Evolutionary conservation across 1,140 invertebrate genomes (phyloP), one percentile per base, ranked within the genome.

Genomic region (Monomorium pharaonis): DNA sequence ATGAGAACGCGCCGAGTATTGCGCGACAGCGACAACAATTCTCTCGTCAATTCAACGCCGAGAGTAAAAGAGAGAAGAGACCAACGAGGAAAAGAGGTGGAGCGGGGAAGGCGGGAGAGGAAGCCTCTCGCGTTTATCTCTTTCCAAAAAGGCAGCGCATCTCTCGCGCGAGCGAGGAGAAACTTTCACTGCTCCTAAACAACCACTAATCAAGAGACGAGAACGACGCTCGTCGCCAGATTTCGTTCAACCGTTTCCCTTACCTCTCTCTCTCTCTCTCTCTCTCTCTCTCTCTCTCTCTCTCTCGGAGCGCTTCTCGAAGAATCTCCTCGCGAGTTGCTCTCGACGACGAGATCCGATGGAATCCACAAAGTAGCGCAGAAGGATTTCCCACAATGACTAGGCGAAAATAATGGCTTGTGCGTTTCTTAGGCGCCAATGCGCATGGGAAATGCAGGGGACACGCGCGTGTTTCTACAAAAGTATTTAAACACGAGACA

Each of bases 101-200:
- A n/a, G 24, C 3, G 42, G 30, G 42, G 1, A n/a, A 33, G 7
- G n/a, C 62, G 70, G 16, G 47, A 74, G 62, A 80, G n/a, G 27
- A 67, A 56, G 76, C n/a, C 54, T 37, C 37, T 37, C 37, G 21
- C 16, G 18, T 72, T 65, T 83, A 74, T 83, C 27, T 83, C 78
- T 72, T 83, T 83, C 67, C 78, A 54, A 83, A 72, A 83, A 83
- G 67, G 67, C 56, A 74, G 78, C 37, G 67, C 78, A 83, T 83
- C 78, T 72, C 37, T 16, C 37, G 58, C 37, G 58, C 51, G 24
- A 63, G 77, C 37, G 67, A 37, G 4, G 51, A 47, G 67, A 47
- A 83, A 83, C 67, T 83, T 83, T 83, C 78, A 83, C 78, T 83
- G 67, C 37, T 83, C 67, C 42, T 83, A 83, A 83, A 83, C 78